Percentiles rank a stretch among this genome's conserved stretches.
These are phyloP conservation scores for Ciconia stormi DNA, from an alignment of 2,113 vertebrate species.

Conservation along the genomic window DNA sequence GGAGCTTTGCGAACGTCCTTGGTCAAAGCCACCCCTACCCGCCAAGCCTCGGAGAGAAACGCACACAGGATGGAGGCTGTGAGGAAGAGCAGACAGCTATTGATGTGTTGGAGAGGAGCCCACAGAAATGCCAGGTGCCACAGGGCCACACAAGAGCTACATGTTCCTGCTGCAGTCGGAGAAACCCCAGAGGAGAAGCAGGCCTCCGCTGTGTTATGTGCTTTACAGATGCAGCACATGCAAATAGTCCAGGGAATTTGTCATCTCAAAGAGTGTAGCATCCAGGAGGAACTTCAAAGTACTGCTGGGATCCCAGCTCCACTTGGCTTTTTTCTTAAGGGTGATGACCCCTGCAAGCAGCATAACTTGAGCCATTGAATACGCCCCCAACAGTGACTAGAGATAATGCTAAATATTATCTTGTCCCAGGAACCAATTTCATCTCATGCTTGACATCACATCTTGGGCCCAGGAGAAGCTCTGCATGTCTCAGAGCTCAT, in stretches of 20 bases:
- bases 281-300: background rate
- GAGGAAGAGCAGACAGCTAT: background rate
- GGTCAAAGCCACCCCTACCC: background rate
- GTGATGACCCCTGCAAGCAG: fast-evolving
- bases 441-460: background rate
- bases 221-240: background rate
- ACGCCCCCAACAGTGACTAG: fast-evolving
- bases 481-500: background rate
- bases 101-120: background rate
- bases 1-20: background rate
- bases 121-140: background rate
- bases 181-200: background rate
- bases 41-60: fast-evolving
- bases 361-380: background rate
- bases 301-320: background rate
- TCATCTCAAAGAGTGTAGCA: background rate
- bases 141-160: background rate
- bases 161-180: background rate
- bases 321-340: background rate
- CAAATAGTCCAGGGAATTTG: background rate
- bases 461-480: background rate
- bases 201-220: background rate
- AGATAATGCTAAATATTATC: background rate
- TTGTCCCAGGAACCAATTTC: background rate
- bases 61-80: background rate